Base-by-base conservation (phyloP, 2,113 vertebrate species). In the Meriones unguiculatus region DNA sequence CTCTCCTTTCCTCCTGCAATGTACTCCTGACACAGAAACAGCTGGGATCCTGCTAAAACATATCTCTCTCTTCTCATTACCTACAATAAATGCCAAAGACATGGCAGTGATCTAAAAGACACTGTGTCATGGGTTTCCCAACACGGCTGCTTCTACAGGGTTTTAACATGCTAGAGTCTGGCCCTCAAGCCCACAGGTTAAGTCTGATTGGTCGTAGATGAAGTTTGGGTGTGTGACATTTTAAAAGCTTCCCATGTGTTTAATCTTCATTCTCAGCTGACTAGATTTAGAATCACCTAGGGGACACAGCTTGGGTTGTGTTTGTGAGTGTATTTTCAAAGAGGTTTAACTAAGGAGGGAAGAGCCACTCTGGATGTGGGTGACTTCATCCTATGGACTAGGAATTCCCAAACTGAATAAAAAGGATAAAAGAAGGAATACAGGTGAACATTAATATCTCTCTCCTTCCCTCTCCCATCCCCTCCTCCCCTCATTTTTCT, bases 141-240 rank as follows among this genome's bases (percentile, higher is more conserved):
- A 64, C 20, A 85, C 84, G 22, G 38, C 17, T 95, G 25, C 87
- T 91, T 69, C 22, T 87, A 92, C 50, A 80, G n/a, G 92, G 35
- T 54, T 81, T 92, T 38, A 87, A 88, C 87, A 69, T 85, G 57
- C 32, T 80, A 32, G 38, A 75, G 35, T 54, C 73, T 87, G 80
- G 0, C 20, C 73, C 57, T 96, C 50, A 84, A 89, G 54, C 35
- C 62, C 81, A 86, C n/a, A 90, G 57, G 46, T 70, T 85, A 89
- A 69, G 52, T 90, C 84, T 95, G 62, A 76, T 88, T 96, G 87
- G 35, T 81, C 57, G 88, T 84, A 24, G 72, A 91, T 86, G 35
- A 15, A 95, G 62, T n/a, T 50, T 90, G 32, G 25, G 28, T 67
- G 2, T 64, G 38, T 24, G 30, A 78, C 46, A 46, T 92, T 82